Base-by-base conservation (phyloP, 30 jellyfish, hydroid and myxozoan species). In the Aurelia sp. region DNA sequence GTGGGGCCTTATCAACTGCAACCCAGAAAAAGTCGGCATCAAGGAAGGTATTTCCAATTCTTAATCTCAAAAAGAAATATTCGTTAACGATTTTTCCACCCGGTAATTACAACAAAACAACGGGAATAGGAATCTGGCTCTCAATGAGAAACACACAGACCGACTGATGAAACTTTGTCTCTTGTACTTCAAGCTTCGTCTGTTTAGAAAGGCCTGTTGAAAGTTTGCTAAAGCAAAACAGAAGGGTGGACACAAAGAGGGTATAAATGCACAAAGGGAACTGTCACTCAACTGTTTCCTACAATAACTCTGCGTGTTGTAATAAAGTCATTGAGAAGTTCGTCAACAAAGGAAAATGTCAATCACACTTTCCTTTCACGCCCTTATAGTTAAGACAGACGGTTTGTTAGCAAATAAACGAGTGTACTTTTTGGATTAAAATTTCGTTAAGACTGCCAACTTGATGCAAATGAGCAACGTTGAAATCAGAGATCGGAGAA, bases 321-420 rank as follows among this genome's bases (percentile, higher is more conserved):
- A 65, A 62, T 50, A 65, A 84, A 84, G 62, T 68, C 87, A 71
- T 84, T 84, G 87, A 78, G 89, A 78, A 78, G 71, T 78, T 5
- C n/a, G 13, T 55, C 69, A 84, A 84, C 93, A 84, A 84, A 71
- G 67, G 81, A 52, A 47, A 35, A 35, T 62, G 93, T 73, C 93
- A 84, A 84, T 84, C 93, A 84, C 58, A n/a, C 33, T 69, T 11
- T 65, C 69, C 55, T 82, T 55, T 61, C 84, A 84, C 93, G 93
- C 93, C 93, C 93, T 23, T 15, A 53, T 47, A 27, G 62, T 76
- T 18, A 44, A 10, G 6, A 20, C 68, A 52, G 78, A 21, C 74
- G 73, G 82, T 69, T 51, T 65, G 16, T 82, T 37, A 23, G 71
- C 84, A 72, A 72, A 82, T 82, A 82, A 64, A 60, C 64, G 72